Conservation (phyloP, 1,140 invertebrate species). For the Brachionus angularis region DNA sequence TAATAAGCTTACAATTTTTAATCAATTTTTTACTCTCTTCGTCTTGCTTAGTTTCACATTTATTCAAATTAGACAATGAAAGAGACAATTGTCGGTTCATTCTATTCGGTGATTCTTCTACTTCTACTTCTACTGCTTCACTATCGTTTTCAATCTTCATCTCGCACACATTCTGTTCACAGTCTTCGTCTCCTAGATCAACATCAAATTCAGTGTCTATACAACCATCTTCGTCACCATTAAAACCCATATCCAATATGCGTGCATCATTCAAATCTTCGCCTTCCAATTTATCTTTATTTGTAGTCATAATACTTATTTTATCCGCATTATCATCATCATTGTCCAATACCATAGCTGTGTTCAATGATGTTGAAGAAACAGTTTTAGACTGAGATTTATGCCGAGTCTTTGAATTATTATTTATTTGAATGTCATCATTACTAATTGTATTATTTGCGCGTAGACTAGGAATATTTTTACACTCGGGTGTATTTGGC, state of each 20-base stretch:
- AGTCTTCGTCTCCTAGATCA: background rate
- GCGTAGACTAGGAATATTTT: background rate
- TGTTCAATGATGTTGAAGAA: constrained; percentile 15
- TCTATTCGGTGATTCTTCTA: background rate
- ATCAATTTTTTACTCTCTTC: no score
- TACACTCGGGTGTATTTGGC: constrained; percentile 35
- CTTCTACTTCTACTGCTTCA: background rate
- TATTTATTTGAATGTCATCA: background rate
- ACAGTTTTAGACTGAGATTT: background rate
- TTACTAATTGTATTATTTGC: constrained; percentile 42
- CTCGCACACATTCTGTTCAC: constrained; percentile 23
- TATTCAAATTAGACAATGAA: background rate
- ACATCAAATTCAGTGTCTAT: no score
- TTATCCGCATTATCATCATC: constrained; percentile 38
- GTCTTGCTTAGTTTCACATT: no score
- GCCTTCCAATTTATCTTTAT: background rate
- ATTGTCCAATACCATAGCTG: constrained; percentile 31
- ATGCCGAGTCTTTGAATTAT: no score
- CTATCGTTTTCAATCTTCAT: constrained; percentile 1
- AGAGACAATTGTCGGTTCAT: background rate
- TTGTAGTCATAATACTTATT: constrained; percentile 20
- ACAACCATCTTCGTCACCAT: constrained; percentile 17
- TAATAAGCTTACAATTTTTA: background rate
- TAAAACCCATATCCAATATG: constrained; percentile 20
- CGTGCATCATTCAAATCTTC: constrained; percentile 34